phyloP scores from a whole-genome alignment of 2,113 vertebrate species.

The Geothlypis trichas region DNA sequence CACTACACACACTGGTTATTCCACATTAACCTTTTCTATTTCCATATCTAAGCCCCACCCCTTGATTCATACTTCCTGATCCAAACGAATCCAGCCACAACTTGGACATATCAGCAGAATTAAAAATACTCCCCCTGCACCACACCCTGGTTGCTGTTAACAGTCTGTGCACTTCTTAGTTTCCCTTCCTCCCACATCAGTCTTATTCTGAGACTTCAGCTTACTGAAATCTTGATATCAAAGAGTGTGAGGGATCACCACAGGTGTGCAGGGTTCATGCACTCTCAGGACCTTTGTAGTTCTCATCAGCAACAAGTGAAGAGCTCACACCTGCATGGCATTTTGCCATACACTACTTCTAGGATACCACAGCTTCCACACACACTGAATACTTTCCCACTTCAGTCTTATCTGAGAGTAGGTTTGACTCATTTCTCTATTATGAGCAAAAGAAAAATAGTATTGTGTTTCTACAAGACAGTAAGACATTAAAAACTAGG shows the following conservation, averaged over 20 bases:
- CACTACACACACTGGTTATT: background rate
- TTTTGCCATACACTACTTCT: background rate
- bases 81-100: background rate
- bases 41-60: background rate
- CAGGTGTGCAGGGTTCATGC: background rate
- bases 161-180: background rate
- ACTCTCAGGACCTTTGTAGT: background rate
- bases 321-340: background rate
- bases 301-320: background rate
- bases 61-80: background rate
- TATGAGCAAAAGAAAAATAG: background rate
- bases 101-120: background rate
- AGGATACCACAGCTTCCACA: background rate
- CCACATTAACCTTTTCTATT: background rate
- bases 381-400: background rate
- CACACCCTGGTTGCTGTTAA: background rate
- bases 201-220: background rate
- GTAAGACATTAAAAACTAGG: background rate
- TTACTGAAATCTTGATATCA: background rate
- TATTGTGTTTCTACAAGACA: background rate
- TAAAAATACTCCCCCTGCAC: background rate
- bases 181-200: background rate
- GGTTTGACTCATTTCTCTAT: slow-evolving; percentile 1
- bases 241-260: background rate
- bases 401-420: background rate